Conservation (phyloP, 1,140 invertebrate genomes). For the Drosophila yakuba region DNA sequence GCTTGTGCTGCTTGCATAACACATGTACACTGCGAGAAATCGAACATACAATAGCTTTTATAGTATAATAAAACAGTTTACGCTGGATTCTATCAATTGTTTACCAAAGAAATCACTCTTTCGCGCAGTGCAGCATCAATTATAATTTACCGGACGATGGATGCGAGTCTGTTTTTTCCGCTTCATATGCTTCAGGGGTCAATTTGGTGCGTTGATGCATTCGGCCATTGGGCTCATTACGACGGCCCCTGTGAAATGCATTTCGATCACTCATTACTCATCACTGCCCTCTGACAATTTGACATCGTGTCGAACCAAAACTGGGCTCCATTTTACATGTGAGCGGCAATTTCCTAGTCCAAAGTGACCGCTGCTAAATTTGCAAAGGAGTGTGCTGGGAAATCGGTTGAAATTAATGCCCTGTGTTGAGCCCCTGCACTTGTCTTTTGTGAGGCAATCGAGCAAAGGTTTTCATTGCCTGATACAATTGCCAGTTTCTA, state of each 20-base stretch:
- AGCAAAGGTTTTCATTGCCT: neutral
- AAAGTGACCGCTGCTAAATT: slow-evolving; percentile 1
- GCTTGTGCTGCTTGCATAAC: slow-evolving; percentile 1
- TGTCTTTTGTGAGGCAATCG: slow-evolving; percentile 15
- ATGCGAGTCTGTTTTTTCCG: slow-evolving; percentile 36
- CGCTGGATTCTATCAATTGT: no score
- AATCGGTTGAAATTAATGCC: slow-evolving; percentile 33
- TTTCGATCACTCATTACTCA: slow-evolving; percentile 10
- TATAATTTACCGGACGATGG: slow-evolving; percentile 42
- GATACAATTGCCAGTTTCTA: neutral
- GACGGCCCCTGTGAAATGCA: slow-evolving; percentile 11
- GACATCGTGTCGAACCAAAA: slow-evolving; percentile 25
- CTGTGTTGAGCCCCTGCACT: slow-evolving; percentile 2
- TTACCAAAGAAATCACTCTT: neutral
- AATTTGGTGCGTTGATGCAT: slow-evolving; percentile 27
- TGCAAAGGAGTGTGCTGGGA: slow-evolving; percentile 33
- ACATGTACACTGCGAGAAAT: slow-evolving; percentile 3
- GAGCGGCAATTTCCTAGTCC: neutral
- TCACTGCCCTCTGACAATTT: slow-evolving; percentile 26
- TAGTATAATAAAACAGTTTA: no score
- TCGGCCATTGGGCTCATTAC: slow-evolving; percentile 34
- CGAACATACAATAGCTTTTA: no score
- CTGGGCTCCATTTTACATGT: neutral
- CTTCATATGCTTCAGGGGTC: slow-evolving; percentile 35
- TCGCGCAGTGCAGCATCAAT: slow-evolving; percentile 20